Evolutionary conservation across 2,797 vertebrate genomes (phyloP).

Genomic region (Brachymystax lenok): DNA sequence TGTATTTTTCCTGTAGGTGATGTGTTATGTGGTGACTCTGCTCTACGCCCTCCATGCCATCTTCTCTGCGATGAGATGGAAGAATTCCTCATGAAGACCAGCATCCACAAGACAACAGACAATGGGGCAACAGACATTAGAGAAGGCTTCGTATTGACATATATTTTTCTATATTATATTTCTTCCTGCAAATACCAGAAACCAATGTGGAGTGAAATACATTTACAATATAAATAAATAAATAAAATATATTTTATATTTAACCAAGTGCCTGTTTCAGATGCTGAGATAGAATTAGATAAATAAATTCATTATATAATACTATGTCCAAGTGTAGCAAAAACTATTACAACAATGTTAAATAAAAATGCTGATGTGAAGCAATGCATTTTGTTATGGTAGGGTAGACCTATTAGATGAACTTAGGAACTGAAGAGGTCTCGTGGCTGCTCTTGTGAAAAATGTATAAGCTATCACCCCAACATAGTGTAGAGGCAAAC

Average conservation of each 20-base stretch:
- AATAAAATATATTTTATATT: not conserved
- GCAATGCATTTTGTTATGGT: too few species aligned
- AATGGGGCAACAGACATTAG: not conserved
- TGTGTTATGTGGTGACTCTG: constrained; percentile 66
- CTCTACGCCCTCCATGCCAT: constrained; percentile 72
- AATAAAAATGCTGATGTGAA: too few species aligned
- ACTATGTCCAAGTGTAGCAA: too few species aligned
- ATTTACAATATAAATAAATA: not conserved
- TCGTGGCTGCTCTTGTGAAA: constrained; percentile 9
- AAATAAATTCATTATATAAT: constrained; percentile 15
- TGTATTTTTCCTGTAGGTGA: constrained; percentile 57
- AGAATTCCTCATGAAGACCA: constrained; percentile 46
- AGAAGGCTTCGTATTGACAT: not conserved
- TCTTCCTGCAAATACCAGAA: not conserved
- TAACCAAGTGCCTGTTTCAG: not conserved
- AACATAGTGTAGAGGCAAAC: not conserved
- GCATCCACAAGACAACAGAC: not conserved
- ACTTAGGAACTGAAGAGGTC: not conserved
- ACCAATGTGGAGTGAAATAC: not conserved
- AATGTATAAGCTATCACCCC: constrained; percentile 3
- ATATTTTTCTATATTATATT: not conserved
- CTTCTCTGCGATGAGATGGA: constrained; percentile 72
- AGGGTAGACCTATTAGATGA: too few species aligned
- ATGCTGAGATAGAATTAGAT: not conserved
- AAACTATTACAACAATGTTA: too few species aligned